Conservation (phyloP, 2,888 invertebrate genomes). For the Drosophila aldrichi region DNA sequence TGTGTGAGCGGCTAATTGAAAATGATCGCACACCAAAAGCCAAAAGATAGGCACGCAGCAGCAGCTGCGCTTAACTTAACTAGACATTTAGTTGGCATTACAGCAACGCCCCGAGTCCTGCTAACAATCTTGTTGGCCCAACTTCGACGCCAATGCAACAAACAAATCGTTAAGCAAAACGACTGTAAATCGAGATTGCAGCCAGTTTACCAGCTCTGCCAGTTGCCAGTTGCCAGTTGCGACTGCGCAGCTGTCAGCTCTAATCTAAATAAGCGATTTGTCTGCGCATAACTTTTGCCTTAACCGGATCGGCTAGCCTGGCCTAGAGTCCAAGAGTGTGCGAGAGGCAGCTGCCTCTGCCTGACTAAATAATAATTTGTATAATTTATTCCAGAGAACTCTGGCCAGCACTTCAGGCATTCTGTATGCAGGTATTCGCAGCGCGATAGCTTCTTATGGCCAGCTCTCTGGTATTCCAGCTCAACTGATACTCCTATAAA, state of each 20-base stretch:
- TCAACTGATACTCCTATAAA: constrained; percentile 53
- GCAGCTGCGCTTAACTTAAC: constrained; percentile 52
- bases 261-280: constrained; percentile 79
- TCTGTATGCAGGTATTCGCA: constrained; percentile 45
- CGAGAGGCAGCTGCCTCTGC: constrained; percentile 9
- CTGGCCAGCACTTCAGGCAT: constrained; percentile 18
- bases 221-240: constrained; percentile 31
- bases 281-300: constrained; percentile 67
- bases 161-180: constrained; percentile 32
- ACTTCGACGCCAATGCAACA: constrained; percentile 31
- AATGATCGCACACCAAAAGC: constrained; percentile 56
- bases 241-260: constrained; percentile 61
- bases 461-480: constrained; percentile 16
- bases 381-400: constrained; percentile 70
- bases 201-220: constrained; percentile 36
- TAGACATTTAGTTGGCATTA: constrained; percentile 67
- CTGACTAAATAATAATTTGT: constrained; percentile 74
- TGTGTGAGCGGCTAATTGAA: constrained; percentile 60
- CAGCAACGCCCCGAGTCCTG: constrained; percentile 43
- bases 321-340: neutral
- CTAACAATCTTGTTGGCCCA: constrained; percentile 48
- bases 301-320: constrained; percentile 45
- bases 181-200: constrained; percentile 42
- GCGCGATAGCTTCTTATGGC: constrained; percentile 57
- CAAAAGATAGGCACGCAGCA: constrained; percentile 9